Percentiles rank a stretch among this genome's conserved stretches.
Evolutionary conservation across 2,113 vertebrate species (phyloP).

Genomic region (Toxotes chatareus): DNA sequence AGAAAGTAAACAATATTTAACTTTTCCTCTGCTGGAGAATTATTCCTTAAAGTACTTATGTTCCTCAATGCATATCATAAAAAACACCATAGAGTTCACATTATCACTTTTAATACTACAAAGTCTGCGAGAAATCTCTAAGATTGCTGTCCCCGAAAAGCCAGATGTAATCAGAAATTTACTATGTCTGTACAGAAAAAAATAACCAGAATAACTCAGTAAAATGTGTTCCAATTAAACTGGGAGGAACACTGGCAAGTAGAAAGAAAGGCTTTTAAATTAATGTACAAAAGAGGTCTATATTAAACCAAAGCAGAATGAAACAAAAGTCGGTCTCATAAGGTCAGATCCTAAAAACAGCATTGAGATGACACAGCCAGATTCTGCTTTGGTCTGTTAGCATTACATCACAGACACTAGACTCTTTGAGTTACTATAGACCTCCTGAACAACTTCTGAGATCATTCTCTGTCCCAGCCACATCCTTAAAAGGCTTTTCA

Average conservation of each 20-base stretch:
- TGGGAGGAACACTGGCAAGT: background rate
- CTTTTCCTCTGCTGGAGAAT: background rate
- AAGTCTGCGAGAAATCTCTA: background rate
- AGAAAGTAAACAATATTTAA: slow-evolving; percentile 7
- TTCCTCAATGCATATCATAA: background rate
- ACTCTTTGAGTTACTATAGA: slow-evolving; percentile 33
- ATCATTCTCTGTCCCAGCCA: slow-evolving; percentile 50
- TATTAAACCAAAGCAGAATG: slow-evolving; percentile 20
- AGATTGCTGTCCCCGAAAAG: background rate
- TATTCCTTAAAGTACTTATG: slow-evolving; percentile 5
- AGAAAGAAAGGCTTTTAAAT: background rate
- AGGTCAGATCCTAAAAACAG: slow-evolving; percentile 51
- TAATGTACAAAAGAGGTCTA: background rate
- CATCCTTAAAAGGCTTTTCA: slow-evolving; percentile 78
- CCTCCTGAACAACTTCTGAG: slow-evolving; percentile 51
- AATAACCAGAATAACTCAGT: background rate
- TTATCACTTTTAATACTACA: background rate
- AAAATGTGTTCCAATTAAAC: background rate
- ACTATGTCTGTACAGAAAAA: background rate
- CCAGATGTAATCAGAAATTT: background rate
- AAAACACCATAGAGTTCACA: background rate
- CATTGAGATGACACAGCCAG: slow-evolving; percentile 22
- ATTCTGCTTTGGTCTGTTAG: slow-evolving; percentile 22
- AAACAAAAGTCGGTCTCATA: slow-evolving; percentile 33
- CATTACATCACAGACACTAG: slow-evolving; percentile 57